Base-by-base conservation (phyloP, 1,140 invertebrate species). In the Cephus cinctus region DNA sequence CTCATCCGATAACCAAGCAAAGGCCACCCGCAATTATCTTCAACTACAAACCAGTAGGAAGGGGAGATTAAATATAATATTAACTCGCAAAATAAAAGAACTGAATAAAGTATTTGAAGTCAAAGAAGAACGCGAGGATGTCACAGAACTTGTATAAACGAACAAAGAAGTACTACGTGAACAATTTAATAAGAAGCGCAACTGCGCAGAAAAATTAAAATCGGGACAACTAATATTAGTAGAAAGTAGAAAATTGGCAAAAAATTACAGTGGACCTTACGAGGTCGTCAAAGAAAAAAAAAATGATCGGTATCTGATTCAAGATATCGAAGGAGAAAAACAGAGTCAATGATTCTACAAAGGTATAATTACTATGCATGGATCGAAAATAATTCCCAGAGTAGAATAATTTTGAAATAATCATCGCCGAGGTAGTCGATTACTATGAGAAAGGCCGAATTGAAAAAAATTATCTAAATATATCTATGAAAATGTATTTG, bases 1-100 rank as follows among this genome's bases (percentile, higher is more conserved):
- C 20, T 25, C 50, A 50, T 49, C 36, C 11, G 30, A 47, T 38
- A 5, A 47, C 45, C 12, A 35, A 47, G 19, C 11, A 27, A 27
- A 47, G 32, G 20, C 35, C 45, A 14, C 15, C 18, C 9, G 32
- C 25, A 38, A 3, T 47, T 3, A 25, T 47, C 27, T 47, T 36
- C 20, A 38, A 38, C n/a, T 47, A 47, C 27, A 39, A 40, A 38
- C 16, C 35, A 9, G 25, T 35, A 2, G 23, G 45, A 1, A 39
- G 16, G 27, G 22, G 27, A 35, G 45, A n/a, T n/a, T n/a, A n/a
- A n/a, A 47, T 19, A 30, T 16, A 20, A 12, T 27, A 14, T 19
- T 47, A 18, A 35, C 35, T 11, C 18, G 32, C 27, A 25, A 35
- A 9, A 47, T 47, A 5, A 23, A 34, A 19, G 45, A 47, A 18